phyloP scores from a whole-genome alignment of 2,797 vertebrate genomes.

The Pantherophis alleghaniensis region DNA sequence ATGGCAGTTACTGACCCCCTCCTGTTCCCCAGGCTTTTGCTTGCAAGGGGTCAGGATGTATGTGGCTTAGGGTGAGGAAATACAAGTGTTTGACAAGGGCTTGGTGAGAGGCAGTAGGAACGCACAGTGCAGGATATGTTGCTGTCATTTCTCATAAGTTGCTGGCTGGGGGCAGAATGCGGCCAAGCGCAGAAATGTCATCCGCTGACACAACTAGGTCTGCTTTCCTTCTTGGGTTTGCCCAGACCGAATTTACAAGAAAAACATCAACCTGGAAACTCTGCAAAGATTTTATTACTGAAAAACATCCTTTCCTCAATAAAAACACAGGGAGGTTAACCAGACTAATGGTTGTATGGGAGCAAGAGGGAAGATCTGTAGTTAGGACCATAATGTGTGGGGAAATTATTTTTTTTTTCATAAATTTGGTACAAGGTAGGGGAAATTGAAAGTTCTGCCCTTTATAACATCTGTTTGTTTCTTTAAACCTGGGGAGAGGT shows the following conservation, averaged over 20 bases:
- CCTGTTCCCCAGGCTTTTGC: neutral
- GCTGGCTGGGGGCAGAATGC: constrained; percentile 10
- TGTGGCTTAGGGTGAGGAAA: constrained; percentile 29
- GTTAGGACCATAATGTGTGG: neutral
- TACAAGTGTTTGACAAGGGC: constrained; percentile 40
- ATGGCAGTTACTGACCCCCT: constrained; percentile 56
- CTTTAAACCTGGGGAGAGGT: neutral
- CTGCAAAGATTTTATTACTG: constrained; percentile 52
- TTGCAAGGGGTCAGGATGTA: constrained; percentile 50
- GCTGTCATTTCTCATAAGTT: constrained; percentile 68
- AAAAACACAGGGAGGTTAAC: neutral
- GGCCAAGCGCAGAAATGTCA: constrained; percentile 45
- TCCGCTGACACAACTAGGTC: constrained; percentile 27
- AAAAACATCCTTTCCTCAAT: constrained; percentile 10
- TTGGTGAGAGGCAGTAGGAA: constrained; percentile 50
- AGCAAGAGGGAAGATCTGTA: neutral
- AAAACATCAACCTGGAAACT: constrained; percentile 69
- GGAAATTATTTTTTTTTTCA: neutral
- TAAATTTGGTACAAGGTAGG: neutral
- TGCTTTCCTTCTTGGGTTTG: constrained; percentile 62
- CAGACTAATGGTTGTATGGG: neutral
- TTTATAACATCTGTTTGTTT: neutral
- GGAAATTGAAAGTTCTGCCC: neutral
- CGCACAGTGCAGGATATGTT: constrained; percentile 42
- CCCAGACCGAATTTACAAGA: constrained; percentile 71